A percentile compares a stretch with the other conserved stretches of the same genome.
Conservation (phyloP, 37 sponge, comb jelly and placozoan genomes). For the Haliclona indistincta region DNA sequence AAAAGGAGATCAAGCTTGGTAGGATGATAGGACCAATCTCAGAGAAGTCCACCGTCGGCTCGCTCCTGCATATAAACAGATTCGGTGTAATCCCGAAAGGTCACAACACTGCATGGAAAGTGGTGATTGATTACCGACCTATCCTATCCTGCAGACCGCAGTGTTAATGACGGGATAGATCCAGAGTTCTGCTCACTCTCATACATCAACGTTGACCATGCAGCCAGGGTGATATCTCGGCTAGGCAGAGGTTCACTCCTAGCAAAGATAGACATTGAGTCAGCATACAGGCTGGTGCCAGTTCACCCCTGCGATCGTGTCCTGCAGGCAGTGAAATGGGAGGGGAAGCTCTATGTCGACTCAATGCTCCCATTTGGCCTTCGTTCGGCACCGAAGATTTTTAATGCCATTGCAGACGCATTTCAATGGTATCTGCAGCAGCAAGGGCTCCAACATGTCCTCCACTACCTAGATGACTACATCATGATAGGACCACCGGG, state of each 20-base stretch:
- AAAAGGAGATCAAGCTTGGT: constrained; percentile 1
- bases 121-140: too few relatives aligned
- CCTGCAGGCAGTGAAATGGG: neutral
- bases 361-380: too few relatives aligned
- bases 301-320: constrained; percentile 2
- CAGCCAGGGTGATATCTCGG: too few relatives aligned
- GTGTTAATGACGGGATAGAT: constrained; percentile 6
- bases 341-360: constrained; percentile 2
- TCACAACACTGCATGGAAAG: constrained; percentile 14
- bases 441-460: too few relatives aligned
- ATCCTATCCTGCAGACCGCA: neutral
- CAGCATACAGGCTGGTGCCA: neutral
- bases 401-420: constrained; percentile 8
- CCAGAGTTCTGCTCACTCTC: neutral
- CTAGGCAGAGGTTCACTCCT: neutral
- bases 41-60: constrained; percentile 1
- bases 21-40: constrained; percentile 25
- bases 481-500: too few relatives aligned
- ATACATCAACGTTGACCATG: too few relatives aligned
- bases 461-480: too few relatives aligned
- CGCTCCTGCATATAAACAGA: constrained; percentile 11
- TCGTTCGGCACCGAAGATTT: constrained; percentile 13
- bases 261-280: too few relatives aligned
- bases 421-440: neutral
- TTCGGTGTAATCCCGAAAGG: constrained; percentile 36